A percentile compares a stretch with the other conserved stretches of the same genome.
phyloP scores from a whole-genome alignment of 2,113 vertebrate species.

The Leucopsar rothschildi region DNA sequence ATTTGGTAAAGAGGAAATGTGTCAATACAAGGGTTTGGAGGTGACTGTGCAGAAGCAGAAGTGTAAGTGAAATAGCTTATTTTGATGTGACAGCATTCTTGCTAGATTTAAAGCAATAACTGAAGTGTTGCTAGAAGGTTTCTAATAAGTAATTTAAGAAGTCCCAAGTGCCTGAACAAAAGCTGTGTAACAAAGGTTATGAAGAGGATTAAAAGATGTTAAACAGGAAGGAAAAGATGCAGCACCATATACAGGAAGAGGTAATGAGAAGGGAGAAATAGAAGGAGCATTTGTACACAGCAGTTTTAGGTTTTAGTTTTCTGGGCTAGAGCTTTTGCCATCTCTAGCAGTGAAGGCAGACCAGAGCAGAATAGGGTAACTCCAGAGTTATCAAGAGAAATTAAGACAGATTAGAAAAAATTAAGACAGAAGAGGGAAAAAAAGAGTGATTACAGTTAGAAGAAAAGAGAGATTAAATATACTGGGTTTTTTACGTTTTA shows the following conservation, averaged over 20 bases:
- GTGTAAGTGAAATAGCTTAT: slow-evolving; percentile 37
- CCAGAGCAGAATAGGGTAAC: background rate
- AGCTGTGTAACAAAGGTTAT: background rate
- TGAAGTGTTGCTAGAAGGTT: background rate
- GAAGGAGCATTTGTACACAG: background rate
- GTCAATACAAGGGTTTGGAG: slow-evolving; percentile 40
- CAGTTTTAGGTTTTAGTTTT: background rate
- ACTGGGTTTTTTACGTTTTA: background rate
- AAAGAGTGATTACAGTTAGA: background rate
- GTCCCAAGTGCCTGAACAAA: background rate
- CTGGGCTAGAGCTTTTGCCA: background rate
- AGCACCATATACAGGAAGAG: background rate
- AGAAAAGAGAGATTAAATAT: background rate
- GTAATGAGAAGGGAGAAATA: background rate
- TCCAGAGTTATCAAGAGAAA: background rate
- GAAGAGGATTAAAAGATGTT: background rate
- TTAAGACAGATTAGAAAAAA: background rate
- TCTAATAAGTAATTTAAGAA: slow-evolving; percentile 26
- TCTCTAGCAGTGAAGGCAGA: background rate
- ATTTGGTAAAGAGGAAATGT: slow-evolving; percentile 10
- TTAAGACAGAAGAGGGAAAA: background rate
- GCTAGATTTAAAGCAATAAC: slow-evolving; percentile 7
- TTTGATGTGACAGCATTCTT: slow-evolving; percentile 29
- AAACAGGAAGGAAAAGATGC: background rate
- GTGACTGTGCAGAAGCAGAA: slow-evolving; percentile 34